phyloP scores from a whole-genome alignment of 2,797 vertebrate genomes.

The Caiman crocodilus region DNA sequence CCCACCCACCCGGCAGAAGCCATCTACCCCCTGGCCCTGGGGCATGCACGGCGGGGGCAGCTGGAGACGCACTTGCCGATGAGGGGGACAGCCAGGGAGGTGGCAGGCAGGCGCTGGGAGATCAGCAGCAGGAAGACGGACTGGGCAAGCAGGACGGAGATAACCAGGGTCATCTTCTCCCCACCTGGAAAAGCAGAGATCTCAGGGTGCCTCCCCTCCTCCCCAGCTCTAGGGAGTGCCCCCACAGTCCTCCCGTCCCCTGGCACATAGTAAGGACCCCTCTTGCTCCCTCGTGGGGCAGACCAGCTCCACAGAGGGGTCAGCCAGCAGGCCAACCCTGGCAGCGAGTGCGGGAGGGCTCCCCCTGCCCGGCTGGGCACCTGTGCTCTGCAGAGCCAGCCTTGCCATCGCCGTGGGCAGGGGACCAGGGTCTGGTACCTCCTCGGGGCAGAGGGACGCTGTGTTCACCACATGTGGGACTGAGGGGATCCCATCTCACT shows the following conservation, averaged over 20 bases:
- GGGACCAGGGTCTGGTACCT: no score
- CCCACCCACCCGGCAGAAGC: not conserved
- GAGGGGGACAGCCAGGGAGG: constrained; percentile 92
- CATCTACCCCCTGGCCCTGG: fast-evolving
- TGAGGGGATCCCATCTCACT: no score
- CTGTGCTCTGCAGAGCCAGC: fast-evolving
- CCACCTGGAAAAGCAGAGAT: constrained; percentile 84
- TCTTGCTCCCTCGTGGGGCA: not conserved
- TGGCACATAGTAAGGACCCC: not conserved
- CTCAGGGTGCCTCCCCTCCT: not conserved
- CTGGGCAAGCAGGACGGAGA: constrained; percentile 96
- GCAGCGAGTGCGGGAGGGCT: no score
- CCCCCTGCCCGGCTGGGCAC: not conserved
- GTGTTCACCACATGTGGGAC: no score
- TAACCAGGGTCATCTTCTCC: constrained; percentile 96
- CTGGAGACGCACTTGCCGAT: constrained; percentile 91
- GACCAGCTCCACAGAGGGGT: not conserved
- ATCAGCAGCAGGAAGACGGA: constrained; percentile 97
- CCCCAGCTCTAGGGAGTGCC: not conserved
- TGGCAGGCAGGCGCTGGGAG: constrained; percentile 94
- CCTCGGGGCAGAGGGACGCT: no score
- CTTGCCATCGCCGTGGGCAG: not conserved
- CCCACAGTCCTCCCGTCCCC: no score
- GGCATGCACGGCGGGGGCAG: fast-evolving
- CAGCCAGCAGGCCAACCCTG: no score